Evolutionary conservation across 2,113 vertebrate genomes (phyloP), one percentile per base, ranked within the genome.

Genomic region (Microtus pennsylvanicus): DNA sequence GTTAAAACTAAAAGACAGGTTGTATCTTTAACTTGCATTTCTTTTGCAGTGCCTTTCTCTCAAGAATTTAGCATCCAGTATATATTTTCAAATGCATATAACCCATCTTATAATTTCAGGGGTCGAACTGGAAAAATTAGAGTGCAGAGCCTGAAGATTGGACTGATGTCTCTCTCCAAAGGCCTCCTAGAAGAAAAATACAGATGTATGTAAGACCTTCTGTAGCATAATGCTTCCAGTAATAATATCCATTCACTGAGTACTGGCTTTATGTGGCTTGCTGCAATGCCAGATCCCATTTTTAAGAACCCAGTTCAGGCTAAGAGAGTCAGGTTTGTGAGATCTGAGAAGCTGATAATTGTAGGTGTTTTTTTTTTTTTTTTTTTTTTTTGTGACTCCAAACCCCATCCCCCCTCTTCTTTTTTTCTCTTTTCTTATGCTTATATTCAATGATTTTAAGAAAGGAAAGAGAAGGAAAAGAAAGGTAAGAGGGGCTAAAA

Each of bases 101-200:
- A 76, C 13, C n/a, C n/a, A 95, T n/a, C n/a, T 97, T 98, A 19
- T 94, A 0, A 97, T 98, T 98, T 97, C 96, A 99, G 99, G 61
- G 99, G 99, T 87, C 99, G 99, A 93, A 99, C 99, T 95, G 99
- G 99, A 95, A 99, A 99, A 98, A 99, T 99, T 92, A 98, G 99
- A 50, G 99, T 99, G 86, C 99, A 99, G 94, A 99, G 99, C 95
- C 98, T 99, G 99, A 99, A 99, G 98, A 99, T 99, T 80, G 99
- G 99, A 70, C 98, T 99, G 97, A 99, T 99, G 76, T 99, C 99
- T 92, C 99, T 99, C 92, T 99, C 99, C 91, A 99, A 99, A 97
- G 99, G 99, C 52, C 99, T 99, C 95, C 98, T 99, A 97, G 99
- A 99, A 97, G 99, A 99, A 96, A 99, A 99, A 95, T 99, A 99